phyloP scores from a whole-genome alignment of 2,888 invertebrate species.

The Sphaeridia pumilis region DNA sequence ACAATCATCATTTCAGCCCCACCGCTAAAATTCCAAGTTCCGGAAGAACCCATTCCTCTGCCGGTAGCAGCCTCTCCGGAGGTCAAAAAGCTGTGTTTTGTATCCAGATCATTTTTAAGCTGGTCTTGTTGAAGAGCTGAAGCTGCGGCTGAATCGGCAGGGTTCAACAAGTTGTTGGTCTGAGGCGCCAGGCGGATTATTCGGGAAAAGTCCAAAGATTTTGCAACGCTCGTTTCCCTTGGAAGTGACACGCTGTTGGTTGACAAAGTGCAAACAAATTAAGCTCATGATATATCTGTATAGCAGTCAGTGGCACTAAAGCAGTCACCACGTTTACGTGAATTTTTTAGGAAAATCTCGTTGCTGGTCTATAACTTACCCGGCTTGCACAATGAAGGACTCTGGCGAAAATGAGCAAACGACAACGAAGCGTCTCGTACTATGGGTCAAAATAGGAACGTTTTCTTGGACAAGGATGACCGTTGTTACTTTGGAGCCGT shows the following conservation, averaged over 20 bases:
- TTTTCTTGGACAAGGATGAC: conserved; percentile 75
- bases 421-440: conserved; percentile 64
- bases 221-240: conserved; percentile 33
- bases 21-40: conserved; percentile 2
- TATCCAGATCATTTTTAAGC: not conserved
- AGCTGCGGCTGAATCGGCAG: conserved; percentile 4
- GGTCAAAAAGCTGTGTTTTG: not conserved
- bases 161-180: conserved; percentile 26
- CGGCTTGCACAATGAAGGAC: conserved; percentile 67
- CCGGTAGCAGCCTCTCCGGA: not conserved
- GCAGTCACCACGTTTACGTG: too few species aligned
- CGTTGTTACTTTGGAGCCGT: conserved; percentile 66
- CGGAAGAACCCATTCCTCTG: not conserved
- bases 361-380: conserved; percentile 47
- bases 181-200: conserved; percentile 30
- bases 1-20: conserved; percentile 29
- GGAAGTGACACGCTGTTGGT: conserved; percentile 31
- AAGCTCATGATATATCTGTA: not conserved
- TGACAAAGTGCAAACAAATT: not conserved
- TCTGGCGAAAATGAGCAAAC: conserved; percentile 71
- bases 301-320: too few species aligned
- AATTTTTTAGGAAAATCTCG: too few species aligned
- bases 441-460: conserved; percentile 67
- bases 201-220: conserved; percentile 32
- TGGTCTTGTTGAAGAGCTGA: conserved; percentile 10